These are phyloP conservation scores for Cheirogaleus major DNA, from an alignment of 2,797 vertebrate genomes.

Conservation along the genomic window DNA sequence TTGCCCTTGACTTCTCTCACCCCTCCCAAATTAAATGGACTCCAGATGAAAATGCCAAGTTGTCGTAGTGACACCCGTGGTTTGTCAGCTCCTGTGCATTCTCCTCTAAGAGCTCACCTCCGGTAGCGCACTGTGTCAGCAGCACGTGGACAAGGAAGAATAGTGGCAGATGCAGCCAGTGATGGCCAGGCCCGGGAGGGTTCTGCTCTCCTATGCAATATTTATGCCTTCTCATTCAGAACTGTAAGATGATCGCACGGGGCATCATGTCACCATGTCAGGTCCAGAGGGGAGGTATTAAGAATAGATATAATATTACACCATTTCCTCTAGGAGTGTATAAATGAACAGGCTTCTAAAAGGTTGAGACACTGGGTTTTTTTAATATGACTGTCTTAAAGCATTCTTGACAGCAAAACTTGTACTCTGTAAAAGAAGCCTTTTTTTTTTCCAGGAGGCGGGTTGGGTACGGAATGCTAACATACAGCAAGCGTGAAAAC, in stretches of 20 bases:
- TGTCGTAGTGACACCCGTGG: slow-evolving; percentile 91
- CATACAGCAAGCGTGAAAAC: slow-evolving; percentile 78
- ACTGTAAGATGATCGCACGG: slow-evolving; percentile 77
- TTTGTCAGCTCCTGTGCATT: slow-evolving; percentile 91
- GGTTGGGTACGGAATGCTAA: slow-evolving; percentile 71
- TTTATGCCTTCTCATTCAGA: slow-evolving; percentile 83
- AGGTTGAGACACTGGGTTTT: slow-evolving; percentile 75
- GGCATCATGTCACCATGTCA: slow-evolving; percentile 78
- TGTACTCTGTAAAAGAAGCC: slow-evolving; percentile 75
- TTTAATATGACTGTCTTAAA: slow-evolving; percentile 79
- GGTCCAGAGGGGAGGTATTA: slow-evolving; percentile 81
- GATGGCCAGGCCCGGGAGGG: slow-evolving; percentile 76
- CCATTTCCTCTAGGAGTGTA: slow-evolving; percentile 81
- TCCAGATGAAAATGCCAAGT: slow-evolving; percentile 95
- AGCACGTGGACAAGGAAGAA: slow-evolving; percentile 67
- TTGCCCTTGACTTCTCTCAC: slow-evolving; percentile 83
- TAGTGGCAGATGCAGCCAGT: slow-evolving; percentile 81
- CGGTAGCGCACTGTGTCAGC: slow-evolving; percentile 75
- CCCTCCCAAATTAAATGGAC: slow-evolving; percentile 87
- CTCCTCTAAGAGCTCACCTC: slow-evolving; percentile 84
- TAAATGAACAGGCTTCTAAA: slow-evolving; percentile 82
- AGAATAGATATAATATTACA: slow-evolving; percentile 74
- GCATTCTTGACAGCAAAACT: slow-evolving; percentile 78
- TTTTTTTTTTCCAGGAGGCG: slow-evolving; percentile 69
- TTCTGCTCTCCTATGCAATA: slow-evolving; percentile 76